Evolutionary conservation across 2,888 invertebrate species (phyloP).

Genomic region (Drosophila suboccidentalis): DNA sequence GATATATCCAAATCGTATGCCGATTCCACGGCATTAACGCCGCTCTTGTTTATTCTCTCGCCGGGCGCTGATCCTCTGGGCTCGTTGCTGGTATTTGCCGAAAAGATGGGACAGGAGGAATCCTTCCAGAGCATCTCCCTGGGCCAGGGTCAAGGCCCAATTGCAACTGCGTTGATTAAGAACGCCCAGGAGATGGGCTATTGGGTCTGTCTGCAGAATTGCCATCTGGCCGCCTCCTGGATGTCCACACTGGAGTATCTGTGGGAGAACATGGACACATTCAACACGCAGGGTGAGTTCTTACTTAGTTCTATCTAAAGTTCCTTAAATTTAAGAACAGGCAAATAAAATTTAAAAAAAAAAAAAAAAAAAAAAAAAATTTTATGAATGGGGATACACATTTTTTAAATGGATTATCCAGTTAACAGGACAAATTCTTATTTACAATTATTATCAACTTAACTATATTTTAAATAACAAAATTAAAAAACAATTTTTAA

Average conservation of each 20-base stretch:
- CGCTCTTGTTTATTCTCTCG: constrained; percentile 95
- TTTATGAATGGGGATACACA: no score
- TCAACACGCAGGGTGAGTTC: constrained; percentile 85
- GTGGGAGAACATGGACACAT: constrained; percentile 92
- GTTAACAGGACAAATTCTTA: no score
- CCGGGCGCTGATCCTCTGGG: constrained; percentile 94
- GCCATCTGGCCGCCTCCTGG: constrained; percentile 95
- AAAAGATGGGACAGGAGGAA: constrained; percentile 91
- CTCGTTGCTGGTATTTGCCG: constrained; percentile 88
- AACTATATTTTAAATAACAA: no score
- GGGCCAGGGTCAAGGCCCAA: constrained; percentile 95
- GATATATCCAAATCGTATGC: constrained; percentile 92
- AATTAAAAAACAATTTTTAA: no score
- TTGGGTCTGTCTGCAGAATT: constrained; percentile 94
- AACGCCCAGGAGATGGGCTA: constrained; percentile 91
- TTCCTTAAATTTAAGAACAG: no score
- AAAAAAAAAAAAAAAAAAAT: no score
- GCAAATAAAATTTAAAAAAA: no score
- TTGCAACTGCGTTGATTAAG: constrained; percentile 92
- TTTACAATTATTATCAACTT: no score
- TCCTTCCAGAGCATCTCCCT: constrained; percentile 93
- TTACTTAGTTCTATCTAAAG: no score
- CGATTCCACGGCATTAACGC: constrained; percentile 92
- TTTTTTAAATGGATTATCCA: no score
- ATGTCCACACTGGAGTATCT: constrained; percentile 93